Evolutionary conservation across 1,140 invertebrate genomes (phyloP), one percentile per base, ranked within the genome.

Genomic region (Coenobita brevimanus): DNA sequence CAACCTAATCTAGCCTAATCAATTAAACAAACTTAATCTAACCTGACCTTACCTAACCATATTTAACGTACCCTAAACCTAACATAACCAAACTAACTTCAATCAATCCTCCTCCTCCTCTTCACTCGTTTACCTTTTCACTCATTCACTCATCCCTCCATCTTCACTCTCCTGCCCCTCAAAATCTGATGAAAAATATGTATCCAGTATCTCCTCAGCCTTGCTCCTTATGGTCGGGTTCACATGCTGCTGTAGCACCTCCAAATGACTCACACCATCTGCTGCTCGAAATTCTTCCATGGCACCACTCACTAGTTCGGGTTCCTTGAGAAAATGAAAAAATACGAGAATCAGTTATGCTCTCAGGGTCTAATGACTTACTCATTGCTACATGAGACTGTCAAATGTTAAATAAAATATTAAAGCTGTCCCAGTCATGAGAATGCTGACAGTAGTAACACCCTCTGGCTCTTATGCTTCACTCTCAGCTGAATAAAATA

Each of bases 231-330:
- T 50, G 8, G 13, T 6, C n/a, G 4, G 10, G 60, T 79, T 60
- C 27, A 67, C 27, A 41, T 30, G 33, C 60, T 64, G 38, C 4
- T 64, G 30, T 41, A 86, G 73, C 36, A 30, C 41, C 73, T 86
- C 73, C n/a, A 86, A 73, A 6, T n/a, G 46, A 57, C 67, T 57
- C 83, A 67, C 71, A n/a, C 83, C 83, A 43, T 67, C 43, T 4
- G 21, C 73, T n/a, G 24, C 8, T 27, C 27, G 10, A 24, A 86
- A 30, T 57, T 67, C 24, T 13, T 64, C 8, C 43, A 38, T n/a
- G 33, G 54, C 60, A 36, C 60, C 73, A 13, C 67, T 4, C 41
- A 43, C 43, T n/a, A 67, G 2, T 13, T 71, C 69, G 10, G 43
- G 69, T 4, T 6, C 46, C 82, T 84, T 64, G 10, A 57, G 43